phyloP scores from a whole-genome alignment of 2,113 vertebrate genomes.

The Carassius gibelio region DNA sequence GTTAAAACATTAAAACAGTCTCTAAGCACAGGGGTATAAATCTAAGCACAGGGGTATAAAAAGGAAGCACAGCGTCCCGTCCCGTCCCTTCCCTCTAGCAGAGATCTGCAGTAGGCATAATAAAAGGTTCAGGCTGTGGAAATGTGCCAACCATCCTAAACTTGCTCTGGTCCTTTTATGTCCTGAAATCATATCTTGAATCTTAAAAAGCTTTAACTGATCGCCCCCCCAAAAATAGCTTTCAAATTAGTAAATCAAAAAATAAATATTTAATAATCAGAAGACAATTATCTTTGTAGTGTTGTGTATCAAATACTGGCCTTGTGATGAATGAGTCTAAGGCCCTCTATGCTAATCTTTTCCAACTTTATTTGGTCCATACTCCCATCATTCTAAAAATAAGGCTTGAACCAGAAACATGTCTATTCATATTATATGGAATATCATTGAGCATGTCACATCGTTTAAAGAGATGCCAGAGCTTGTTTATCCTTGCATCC shows the following conservation, averaged over 20 bases:
- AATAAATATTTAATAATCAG: not conserved
- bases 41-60: no score
- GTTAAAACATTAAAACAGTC: not conserved
- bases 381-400: not conserved
- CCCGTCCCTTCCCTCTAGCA: not conserved
- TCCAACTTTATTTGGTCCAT: not conserved
- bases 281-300: not conserved
- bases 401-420: not conserved
- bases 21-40: not conserved
- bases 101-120: not conserved
- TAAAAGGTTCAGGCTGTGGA: not conserved
- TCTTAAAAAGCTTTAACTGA: not conserved
- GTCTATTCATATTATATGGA: not conserved
- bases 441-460: not conserved
- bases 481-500: not conserved
- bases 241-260: not conserved
- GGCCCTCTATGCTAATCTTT: not conserved
- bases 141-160: not conserved
- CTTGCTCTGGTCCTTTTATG: not conserved
- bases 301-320: not conserved
- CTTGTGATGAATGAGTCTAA: not conserved
- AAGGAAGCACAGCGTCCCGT: not conserved
- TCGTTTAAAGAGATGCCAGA: not conserved
- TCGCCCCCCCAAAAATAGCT: not conserved
- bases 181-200: not conserved